Conservation (phyloP, 2,113 vertebrate species). For the Riparia riparia region DNA sequence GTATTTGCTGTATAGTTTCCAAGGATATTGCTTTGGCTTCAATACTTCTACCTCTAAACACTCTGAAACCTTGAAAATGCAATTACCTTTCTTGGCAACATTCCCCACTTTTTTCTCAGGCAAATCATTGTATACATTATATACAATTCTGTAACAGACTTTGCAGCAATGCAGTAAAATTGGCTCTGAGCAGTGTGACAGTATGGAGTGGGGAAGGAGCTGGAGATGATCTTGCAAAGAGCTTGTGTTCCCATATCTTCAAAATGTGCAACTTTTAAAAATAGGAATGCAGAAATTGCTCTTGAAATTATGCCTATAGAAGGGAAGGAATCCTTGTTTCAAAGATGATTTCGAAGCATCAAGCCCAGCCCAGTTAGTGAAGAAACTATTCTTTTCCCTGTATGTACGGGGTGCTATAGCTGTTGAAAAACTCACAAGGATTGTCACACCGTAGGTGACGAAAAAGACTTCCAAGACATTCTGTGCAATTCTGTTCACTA, state of each 20-base stretch:
- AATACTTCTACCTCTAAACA: background rate
- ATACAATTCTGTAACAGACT: background rate
- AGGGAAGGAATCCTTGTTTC: background rate
- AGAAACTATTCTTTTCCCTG: background rate
- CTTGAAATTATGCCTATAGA: background rate
- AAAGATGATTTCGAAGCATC: background rate
- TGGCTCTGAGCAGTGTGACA: background rate
- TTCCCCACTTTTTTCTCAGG: background rate
- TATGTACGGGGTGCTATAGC: background rate
- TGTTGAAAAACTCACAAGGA: background rate
- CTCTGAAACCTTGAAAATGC: background rate
- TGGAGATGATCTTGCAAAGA: background rate
- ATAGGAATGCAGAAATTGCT: conserved; percentile 29
- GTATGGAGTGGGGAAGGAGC: background rate
- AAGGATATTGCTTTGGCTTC: background rate
- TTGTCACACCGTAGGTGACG: background rate
- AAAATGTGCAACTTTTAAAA: conserved; percentile 16
- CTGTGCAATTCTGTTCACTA: background rate
- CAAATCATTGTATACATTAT: background rate
- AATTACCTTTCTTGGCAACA: background rate
- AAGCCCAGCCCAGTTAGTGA: background rate
- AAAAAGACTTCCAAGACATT: background rate
- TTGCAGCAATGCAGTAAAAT: background rate
- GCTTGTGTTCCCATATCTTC: background rate
- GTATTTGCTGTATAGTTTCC: background rate